Evolutionary conservation across 2,888 invertebrate species (phyloP).

Genomic region (Drosophila emarginata): DNA sequence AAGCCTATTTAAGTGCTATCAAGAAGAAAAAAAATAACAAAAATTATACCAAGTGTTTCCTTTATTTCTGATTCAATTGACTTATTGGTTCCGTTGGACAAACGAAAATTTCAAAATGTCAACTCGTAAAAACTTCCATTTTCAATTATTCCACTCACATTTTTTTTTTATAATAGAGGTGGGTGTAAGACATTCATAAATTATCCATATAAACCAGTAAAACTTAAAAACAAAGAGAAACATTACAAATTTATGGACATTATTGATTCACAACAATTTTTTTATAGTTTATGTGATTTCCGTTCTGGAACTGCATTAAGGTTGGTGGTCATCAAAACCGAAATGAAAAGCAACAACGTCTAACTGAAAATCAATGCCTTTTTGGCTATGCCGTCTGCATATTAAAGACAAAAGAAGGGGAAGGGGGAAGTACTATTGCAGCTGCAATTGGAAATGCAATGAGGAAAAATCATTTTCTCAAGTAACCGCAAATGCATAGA

Average conservation of each 20-base stretch:
- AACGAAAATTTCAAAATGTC: constrained; percentile 23
- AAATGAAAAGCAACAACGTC: constrained; percentile 23
- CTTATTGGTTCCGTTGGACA: constrained; percentile 17
- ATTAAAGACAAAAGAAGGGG: constrained; percentile 58
- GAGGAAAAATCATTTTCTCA: constrained; percentile 27
- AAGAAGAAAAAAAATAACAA: constrained; percentile 32
- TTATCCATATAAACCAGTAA: constrained; percentile 66
- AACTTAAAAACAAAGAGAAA: constrained; percentile 18
- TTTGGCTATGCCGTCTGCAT: constrained; percentile 63
- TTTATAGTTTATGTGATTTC: constrained; percentile 78
- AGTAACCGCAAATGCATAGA: constrained; percentile 36
- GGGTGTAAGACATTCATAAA: constrained; percentile 75
- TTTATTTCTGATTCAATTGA: neutral
- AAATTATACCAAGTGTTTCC: constrained; percentile 19
- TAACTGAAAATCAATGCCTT: constrained; percentile 51
- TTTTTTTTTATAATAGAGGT: constrained; percentile 1
- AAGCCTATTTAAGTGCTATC: neutral
- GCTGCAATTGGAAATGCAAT: constrained; percentile 22
- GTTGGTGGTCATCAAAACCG: constrained; percentile 65
- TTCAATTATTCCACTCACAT: constrained; percentile 68
- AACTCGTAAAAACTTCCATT: constrained; percentile 8
- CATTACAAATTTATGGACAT: constrained; percentile 66
- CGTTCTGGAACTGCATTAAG: constrained; percentile 67
- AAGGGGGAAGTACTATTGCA: constrained; percentile 3
- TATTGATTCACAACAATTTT: constrained; percentile 36